These are phyloP conservation scores for Felis chaus DNA, from an alignment of 2,113 vertebrate species.

Conservation along the genomic window DNA sequence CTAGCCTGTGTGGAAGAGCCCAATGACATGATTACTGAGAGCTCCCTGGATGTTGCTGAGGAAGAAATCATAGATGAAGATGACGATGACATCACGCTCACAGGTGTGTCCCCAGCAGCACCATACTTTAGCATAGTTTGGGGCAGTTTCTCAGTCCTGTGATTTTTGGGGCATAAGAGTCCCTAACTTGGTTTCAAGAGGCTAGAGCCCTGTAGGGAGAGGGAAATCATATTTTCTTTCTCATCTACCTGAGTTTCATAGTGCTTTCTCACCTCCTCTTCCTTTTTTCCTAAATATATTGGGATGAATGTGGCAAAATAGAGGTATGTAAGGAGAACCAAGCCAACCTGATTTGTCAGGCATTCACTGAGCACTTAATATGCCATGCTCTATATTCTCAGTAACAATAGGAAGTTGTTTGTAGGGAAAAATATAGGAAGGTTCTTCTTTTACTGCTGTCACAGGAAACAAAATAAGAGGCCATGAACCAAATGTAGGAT, in stretches of 20 bases:
- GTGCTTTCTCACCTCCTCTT: background rate
- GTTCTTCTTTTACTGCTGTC: background rate
- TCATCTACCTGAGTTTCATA: background rate
- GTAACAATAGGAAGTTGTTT: background rate
- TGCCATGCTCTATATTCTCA: background rate
- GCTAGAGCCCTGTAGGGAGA: background rate
- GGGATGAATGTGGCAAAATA: background rate
- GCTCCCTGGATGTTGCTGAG: constrained; percentile 87
- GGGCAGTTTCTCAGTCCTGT: background rate
- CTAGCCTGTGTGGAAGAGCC: constrained; percentile 90
- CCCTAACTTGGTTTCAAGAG: background rate
- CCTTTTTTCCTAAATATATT: background rate
- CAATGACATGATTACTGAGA: constrained; percentile 88
- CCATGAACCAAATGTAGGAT: background rate
- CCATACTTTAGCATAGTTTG: background rate
- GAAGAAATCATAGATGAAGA: constrained; percentile 90
- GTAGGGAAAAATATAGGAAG: background rate
- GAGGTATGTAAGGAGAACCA: background rate
- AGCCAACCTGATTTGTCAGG: background rate
- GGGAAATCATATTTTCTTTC: background rate
- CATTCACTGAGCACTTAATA: background rate
- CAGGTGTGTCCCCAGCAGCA: constrained; percentile 80
- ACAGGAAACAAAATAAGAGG: background rate
- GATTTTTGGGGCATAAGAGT: background rate
- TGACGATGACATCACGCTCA: constrained; percentile 85